Conservation (phyloP, 53 echinoderm and acorn worm species). For the Patiria pectinifera region DNA sequence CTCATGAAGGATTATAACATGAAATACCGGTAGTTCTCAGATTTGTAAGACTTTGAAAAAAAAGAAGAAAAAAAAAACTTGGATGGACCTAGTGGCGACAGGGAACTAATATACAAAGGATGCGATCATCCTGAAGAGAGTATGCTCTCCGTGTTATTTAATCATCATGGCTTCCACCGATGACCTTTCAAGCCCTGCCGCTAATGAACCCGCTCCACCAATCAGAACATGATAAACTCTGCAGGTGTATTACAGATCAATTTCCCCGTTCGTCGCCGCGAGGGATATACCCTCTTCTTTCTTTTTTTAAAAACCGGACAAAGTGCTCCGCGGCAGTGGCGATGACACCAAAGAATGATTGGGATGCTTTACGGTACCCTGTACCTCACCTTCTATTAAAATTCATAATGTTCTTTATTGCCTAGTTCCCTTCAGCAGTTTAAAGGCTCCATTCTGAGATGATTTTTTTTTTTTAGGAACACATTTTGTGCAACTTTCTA, state of each 20-base stretch:
- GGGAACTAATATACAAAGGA: constrained; percentile 19
- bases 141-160: constrained; percentile 40
- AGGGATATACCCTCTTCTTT: background rate
- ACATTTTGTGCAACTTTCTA: too few relatives aligned
- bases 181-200: constrained; percentile 27
- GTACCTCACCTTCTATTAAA: background rate
- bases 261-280: constrained; percentile 7
- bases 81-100: constrained; percentile 25
- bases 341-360: background rate
- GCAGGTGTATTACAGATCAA: constrained; percentile 58
- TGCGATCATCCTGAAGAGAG: constrained; percentile 5
- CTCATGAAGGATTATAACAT: background rate
- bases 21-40: background rate
- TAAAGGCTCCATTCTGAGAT: background rate
- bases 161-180: constrained; percentile 49
- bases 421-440: background rate
- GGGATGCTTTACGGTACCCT: background rate
- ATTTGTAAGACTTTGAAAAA: background rate
- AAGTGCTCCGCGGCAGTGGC: background rate
- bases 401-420: background rate
- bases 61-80: background rate
- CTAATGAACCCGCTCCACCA: constrained; percentile 41
- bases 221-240: constrained; percentile 45
- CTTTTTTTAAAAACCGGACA: background rate
- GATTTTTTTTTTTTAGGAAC: too few relatives aligned